Percentiles rank a stretch among this genome's conserved stretches.
phyloP scores from a whole-genome alignment of 2,113 vertebrate genomes.

The Pseudopodoces humilis region DNA sequence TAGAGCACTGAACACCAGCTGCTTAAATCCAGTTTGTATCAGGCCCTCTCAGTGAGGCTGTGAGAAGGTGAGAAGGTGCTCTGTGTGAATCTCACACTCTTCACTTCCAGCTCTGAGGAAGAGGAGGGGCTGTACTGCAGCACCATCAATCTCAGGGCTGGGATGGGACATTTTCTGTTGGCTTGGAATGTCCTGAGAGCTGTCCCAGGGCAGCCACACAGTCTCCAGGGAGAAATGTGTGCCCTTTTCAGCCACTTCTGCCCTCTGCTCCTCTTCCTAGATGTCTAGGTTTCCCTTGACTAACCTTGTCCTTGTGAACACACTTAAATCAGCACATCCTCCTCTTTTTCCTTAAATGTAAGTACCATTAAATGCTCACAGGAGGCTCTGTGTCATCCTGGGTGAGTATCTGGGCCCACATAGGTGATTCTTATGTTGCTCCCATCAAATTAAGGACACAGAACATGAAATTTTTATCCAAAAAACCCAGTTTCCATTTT shows the following conservation, averaged over 20 bases:
- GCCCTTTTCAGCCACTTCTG: not conserved
- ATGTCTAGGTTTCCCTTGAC: not conserved
- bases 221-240: not conserved
- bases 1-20: not conserved
- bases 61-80: not conserved
- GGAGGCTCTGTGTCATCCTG: not conserved
- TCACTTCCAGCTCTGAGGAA: not conserved
- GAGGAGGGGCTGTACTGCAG: not conserved
- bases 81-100: not conserved
- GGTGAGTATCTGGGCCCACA: not conserved
- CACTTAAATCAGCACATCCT: not conserved
- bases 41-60: not conserved
- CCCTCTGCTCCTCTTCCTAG: not conserved
- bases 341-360: not conserved
- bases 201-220: not conserved
- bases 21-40: not conserved
- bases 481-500: not conserved
- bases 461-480: not conserved
- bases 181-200: not conserved
- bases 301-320: not conserved
- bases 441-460: not conserved
- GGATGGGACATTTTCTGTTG: not conserved
- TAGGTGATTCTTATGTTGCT: not conserved
- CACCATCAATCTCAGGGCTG: rapidly evolving
- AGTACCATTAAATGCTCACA: not conserved